phyloP scores from a whole-genome alignment of 2,797 vertebrate genomes.

The Rhodeus uyekii region DNA sequence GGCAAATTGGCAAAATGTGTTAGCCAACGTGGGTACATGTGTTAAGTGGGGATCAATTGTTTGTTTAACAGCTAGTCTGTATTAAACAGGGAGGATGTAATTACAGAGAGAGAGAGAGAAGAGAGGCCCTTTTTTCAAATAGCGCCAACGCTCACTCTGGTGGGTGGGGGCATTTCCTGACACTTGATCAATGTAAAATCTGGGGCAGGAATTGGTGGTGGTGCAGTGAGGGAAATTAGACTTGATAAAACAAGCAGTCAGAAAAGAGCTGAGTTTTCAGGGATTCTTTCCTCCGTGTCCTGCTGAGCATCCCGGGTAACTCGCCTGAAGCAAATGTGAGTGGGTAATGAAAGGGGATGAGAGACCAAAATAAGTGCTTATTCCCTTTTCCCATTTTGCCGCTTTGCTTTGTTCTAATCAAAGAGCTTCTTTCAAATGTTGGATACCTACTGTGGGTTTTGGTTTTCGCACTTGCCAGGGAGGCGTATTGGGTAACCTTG shows the following conservation, averaged over 20 bases:
- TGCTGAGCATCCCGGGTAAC: conserved; percentile 73
- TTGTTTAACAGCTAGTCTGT: conserved; percentile 85
- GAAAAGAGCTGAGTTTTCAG: conserved; percentile 65
- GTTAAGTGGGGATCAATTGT: conserved; percentile 83
- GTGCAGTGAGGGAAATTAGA: conserved; percentile 77
- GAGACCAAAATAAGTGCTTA: conserved; percentile 77
- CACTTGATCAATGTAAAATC: conserved; percentile 81
- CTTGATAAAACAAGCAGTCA: conserved; percentile 72
- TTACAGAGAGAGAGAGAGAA: conserved; percentile 71
- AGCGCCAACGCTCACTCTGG: conserved; percentile 64
- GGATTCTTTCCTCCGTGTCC: conserved; percentile 73
- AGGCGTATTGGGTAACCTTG: conserved; percentile 63
- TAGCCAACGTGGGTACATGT: conserved; percentile 84
- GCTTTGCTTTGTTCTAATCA: conserved; percentile 79
- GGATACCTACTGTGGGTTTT: conserved; percentile 68
- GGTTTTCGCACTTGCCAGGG: conserved; percentile 65
- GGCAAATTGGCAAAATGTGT: conserved; percentile 90
- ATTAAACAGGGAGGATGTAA: conserved; percentile 84
- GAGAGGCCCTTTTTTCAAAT: conserved; percentile 69
- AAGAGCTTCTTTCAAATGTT: conserved; percentile 73
- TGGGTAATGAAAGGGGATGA: conserved; percentile 78
- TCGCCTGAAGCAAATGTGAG: conserved; percentile 77
- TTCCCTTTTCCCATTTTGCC: conserved; percentile 77
- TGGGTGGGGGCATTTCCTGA: conserved; percentile 52
- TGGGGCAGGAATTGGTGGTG: conserved; percentile 70